Percentiles rank a stretch among this genome's conserved stretches.
Conservation (phyloP, 2,797 vertebrate genomes). For the Poeciliopsis infans region DNA sequence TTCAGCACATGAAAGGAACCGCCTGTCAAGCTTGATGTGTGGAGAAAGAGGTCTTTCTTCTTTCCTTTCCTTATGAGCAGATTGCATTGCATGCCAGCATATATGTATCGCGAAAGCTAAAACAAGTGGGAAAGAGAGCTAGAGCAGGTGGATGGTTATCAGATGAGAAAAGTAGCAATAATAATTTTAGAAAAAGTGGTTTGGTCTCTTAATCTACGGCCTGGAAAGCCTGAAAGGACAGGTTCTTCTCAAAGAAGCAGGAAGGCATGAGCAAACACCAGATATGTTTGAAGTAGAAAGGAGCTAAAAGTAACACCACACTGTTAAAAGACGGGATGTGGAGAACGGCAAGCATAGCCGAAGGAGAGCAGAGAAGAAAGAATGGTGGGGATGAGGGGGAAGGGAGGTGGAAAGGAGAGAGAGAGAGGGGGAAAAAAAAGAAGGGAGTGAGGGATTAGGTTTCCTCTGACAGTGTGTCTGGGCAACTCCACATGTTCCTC, state of each 20-base stretch:
- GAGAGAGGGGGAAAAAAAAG: constrained; percentile 31
- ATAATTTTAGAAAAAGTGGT: constrained; percentile 59
- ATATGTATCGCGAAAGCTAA: constrained; percentile 65
- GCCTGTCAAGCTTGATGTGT: constrained; percentile 74
- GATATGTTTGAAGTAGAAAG: constrained; percentile 11
- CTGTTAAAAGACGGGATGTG: background rate
- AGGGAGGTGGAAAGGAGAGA: constrained; percentile 43
- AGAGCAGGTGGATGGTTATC: constrained; percentile 36
- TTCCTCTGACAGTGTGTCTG: constrained; percentile 86
- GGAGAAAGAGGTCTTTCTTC: constrained; percentile 82
- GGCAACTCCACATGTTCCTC: constrained; percentile 85
- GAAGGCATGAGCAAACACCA: constrained; percentile 5
- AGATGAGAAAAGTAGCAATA: constrained; percentile 30
- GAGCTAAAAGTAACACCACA: constrained; percentile 13
- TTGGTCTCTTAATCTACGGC: constrained; percentile 20
- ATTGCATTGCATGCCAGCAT: constrained; percentile 80
- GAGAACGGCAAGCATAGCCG: constrained; percentile 35
- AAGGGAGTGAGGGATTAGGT: constrained; percentile 78
- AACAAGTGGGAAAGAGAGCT: constrained; percentile 38
- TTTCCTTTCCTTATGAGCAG: constrained; percentile 62
- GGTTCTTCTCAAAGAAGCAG: constrained; percentile 19
- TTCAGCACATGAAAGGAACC: constrained; percentile 80
- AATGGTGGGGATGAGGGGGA: constrained; percentile 58
- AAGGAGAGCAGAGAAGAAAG: constrained; percentile 55
- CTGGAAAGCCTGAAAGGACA: constrained; percentile 21